Evolutionary conservation across 2,888 invertebrate genomes (phyloP), one percentile per base, ranked within the genome.

Genomic region (Cryptus armator): DNA sequence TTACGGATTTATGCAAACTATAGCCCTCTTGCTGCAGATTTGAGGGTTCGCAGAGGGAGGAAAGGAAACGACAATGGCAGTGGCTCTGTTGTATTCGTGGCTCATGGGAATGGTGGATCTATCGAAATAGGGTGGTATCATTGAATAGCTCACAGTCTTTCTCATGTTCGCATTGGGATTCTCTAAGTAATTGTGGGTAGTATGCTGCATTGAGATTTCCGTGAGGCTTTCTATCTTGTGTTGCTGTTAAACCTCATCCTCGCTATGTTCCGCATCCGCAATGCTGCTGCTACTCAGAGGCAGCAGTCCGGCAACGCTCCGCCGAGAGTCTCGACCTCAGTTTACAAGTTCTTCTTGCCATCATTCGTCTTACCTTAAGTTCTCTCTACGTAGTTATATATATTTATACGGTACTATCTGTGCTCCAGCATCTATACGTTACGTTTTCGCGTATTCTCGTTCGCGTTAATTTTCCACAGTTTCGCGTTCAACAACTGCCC

Each of bases 341-440:
- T 59, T 53, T 79, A 62, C 19, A 75, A 66, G 56, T 64, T n/a
- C 46, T 56, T 56, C 32, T 76, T 44, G 48, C 74, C 66, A 83
- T 80, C 53, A 80, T 80, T 80, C 66, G 71, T 75, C 83, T 74
- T 62, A 32, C 68, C 70, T 79, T 51, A 64, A 75, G 74, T 75
- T 70, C 56, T 62, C 66, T 43, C 44, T 29, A 53, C 51, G n/a
- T 70, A 67, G 53, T 67, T 46, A 46, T 59, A 72, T 59, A 72
- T 43, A 72, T 44, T 59, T 72, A 59, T 59, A 24, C 16, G 16
- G 51, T 32, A 37, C 62, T 64, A 37, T 24, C 3, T n/a, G 44
- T 16, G 29, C 16, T 10, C 37, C n/a, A 12, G 53, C 12, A 53
- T 6, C n/a, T n/a, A 5, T 16, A 16, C 29, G 68, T 78, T 51